Evolutionary conservation across 2,797 vertebrate species (phyloP).

Genomic region (Varecia variegata): DNA sequence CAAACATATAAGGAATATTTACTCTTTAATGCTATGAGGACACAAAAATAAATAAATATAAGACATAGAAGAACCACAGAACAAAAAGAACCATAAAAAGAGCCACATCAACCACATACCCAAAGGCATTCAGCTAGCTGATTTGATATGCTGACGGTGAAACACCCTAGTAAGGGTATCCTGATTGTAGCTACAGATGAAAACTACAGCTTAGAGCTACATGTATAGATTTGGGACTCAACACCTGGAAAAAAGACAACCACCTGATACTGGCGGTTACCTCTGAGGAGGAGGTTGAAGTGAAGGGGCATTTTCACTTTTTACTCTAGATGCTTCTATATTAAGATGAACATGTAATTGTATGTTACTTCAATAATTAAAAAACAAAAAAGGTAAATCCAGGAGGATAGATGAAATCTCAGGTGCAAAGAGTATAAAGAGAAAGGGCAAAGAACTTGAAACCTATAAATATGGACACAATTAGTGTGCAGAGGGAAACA

Average conservation of each 20-base stretch:
- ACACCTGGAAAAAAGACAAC: not conserved
- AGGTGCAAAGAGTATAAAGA: not conserved
- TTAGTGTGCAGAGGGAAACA: conserved; percentile 11
- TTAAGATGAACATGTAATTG: not conserved
- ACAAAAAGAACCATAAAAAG: not conserved
- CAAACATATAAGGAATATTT: conserved; percentile 10
- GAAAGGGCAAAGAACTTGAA: not conserved
- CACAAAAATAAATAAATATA: conserved; percentile 34
- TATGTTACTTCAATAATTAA: conserved; percentile 14
- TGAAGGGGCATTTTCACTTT: conserved; percentile 3
- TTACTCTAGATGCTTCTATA: not conserved
- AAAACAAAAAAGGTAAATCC: not conserved
- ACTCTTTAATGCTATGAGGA: not conserved
- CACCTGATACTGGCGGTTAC: not conserved
- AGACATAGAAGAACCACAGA: conserved; percentile 31
- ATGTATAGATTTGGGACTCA: not conserved
- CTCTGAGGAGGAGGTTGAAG: not conserved
- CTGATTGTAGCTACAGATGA: not conserved
- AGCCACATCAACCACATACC: not conserved
- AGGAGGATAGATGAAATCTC: not conserved
- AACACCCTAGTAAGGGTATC: not conserved
- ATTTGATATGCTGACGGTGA: not conserved
- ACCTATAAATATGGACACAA: not conserved
- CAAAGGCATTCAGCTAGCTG: not conserved
- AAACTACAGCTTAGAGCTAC: conserved; percentile 9